Base-by-base conservation (phyloP, 2,797 vertebrate genomes). In the Bradypus variegatus region DNA sequence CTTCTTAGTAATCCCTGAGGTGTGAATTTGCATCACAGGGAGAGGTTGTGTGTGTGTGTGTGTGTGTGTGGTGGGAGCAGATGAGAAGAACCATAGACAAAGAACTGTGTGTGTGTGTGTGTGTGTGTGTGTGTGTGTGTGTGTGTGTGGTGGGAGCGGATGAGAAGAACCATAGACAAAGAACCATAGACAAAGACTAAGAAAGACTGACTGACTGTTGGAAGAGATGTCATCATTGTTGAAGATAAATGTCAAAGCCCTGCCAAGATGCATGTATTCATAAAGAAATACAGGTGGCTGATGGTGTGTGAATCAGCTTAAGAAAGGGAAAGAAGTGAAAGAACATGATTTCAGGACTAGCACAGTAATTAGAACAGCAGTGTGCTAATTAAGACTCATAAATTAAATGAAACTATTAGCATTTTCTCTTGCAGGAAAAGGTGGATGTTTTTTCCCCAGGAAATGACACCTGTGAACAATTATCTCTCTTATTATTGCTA, bases 371-470 rank as follows among this genome's bases (percentile, higher is more conserved):
- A 96, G 88, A 96, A 95, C 80, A 95, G 91, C 93, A 96, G 94
- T 80, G 69, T 91, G 91, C 92, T 96, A 96, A 96, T 97, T 94
- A 95, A 95, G 94, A 80, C 82, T 96, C 93, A 91, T 96, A 96
- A 96, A 97, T 96, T 93, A 96, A 96, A 91, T 91, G 91, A 95
- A 94, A 94, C 94, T 94, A 96, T 96, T 91, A 95, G 90, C 95
- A 95, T 96, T 91, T 85, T 86, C 88, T 93, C 93, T 88, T 86
- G 93, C 75, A 90, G 96, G 88, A 81, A 93, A 95, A 95, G 88
- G 94, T 77, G 48, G 76, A 81, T 89, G 81, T 88, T 76, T 60
- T 16, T 29, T 16, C 53, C 95, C 45, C 67, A 94, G 94, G 93
- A 92, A 94, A 50, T 91, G 92, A 91, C 93, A 96, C 93, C 96